phyloP scores from a whole-genome alignment of 2,888 invertebrate genomes.

The Digitonthophagus gazella region DNA sequence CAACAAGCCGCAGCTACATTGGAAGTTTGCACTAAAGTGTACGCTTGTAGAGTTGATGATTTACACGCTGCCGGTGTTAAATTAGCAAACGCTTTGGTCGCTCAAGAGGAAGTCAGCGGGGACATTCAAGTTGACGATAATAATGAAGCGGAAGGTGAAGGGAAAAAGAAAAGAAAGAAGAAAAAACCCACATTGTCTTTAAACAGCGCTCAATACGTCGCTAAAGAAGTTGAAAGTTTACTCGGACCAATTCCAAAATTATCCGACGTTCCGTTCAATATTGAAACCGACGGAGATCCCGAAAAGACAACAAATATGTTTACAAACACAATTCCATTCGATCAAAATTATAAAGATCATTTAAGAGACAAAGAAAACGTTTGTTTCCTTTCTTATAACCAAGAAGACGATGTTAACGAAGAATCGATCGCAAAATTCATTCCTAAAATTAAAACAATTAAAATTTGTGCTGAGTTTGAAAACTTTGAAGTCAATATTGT shows the following conservation, averaged over 20 bases:
- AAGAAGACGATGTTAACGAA: conserved; percentile 1
- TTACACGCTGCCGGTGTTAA: conserved; percentile 18
- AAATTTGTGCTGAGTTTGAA: conserved; percentile 22
- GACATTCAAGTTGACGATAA: conserved; percentile 1
- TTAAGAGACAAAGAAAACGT: neutral
- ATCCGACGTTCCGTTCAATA: conserved; percentile 13
- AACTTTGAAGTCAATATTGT: conserved; percentile 23
- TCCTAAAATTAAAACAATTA: neutral
- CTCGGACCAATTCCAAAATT: conserved; percentile 14
- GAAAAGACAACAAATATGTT: conserved; percentile 19
- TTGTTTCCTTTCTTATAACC: conserved; percentile 1
- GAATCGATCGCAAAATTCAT: neutral
- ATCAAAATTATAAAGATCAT: conserved; percentile 16
- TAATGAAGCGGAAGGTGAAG: neutral
- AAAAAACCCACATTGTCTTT: conserved; percentile 1
- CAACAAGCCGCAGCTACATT: conserved; percentile 19
- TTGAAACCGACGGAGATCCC: conserved; percentile 16
- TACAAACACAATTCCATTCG: conserved; percentile 21
- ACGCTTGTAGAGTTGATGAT: conserved; percentile 25
- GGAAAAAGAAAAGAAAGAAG: conserved; percentile 13
- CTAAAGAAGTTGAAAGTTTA: neutral
- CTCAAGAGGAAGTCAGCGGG: neutral
- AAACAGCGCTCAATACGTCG: conserved; percentile 1
- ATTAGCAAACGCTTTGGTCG: conserved; percentile 13
- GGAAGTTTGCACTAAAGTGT: conserved; percentile 25